phyloP scores from a whole-genome alignment of 2,113 vertebrate genomes.

The Patagioenas fasciata region DNA sequence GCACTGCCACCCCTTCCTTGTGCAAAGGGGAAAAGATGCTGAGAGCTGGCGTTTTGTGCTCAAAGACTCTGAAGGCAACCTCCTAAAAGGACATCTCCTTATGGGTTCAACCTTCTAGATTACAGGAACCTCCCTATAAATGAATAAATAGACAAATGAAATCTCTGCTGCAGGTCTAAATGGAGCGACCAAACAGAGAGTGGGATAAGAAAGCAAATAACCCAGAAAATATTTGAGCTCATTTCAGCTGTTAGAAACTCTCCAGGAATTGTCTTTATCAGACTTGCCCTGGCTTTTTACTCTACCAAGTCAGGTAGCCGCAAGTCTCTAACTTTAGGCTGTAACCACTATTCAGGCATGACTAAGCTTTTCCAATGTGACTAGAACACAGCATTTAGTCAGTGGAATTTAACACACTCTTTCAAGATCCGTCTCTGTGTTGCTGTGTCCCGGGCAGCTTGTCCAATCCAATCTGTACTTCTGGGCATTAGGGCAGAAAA shows the following conservation, averaged over 20 bases:
- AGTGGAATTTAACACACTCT: not conserved
- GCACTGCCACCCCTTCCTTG: not conserved
- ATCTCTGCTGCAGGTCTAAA: not conserved
- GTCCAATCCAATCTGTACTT: not conserved
- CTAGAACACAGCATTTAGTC: not conserved
- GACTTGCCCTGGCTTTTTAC: not conserved
- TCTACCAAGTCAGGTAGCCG: not conserved
- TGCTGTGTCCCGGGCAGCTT: not conserved
- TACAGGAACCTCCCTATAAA: not conserved
- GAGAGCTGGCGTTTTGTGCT: not conserved
- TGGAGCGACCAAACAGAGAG: not conserved
- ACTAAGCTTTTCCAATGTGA: not conserved
- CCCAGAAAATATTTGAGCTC: not conserved
- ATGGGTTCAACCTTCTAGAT: rapidly evolving
- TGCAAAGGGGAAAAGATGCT: not conserved
- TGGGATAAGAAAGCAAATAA: not conserved
- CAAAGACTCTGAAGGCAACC: not conserved
- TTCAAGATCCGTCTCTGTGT: not conserved
- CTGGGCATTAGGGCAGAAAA: not conserved
- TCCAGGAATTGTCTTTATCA: not conserved
- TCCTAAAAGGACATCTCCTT: not conserved
- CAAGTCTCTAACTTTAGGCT: not conserved
- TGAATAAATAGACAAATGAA: not conserved
- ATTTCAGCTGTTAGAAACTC: not conserved
- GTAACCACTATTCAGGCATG: not conserved